Conservation (phyloP, 92 coral and sea anemone genomes). For the Paragorgia papillata region DNA sequence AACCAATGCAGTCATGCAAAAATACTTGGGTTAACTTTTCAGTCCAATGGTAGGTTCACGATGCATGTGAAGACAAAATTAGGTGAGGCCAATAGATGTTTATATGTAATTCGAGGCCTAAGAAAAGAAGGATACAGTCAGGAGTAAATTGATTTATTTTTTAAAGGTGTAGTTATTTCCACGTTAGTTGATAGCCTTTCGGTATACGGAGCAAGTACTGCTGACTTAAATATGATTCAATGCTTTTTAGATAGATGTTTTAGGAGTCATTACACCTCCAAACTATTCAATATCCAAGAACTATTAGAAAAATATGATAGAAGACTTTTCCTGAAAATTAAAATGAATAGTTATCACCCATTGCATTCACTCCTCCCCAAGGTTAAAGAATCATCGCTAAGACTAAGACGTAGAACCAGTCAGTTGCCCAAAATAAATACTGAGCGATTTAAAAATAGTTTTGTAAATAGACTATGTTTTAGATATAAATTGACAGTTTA, state of each 20-base stretch:
- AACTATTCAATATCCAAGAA: no score
- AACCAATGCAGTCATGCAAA: no score
- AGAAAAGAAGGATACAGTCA: no score
- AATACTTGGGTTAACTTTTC: slow-evolving; percentile 1
- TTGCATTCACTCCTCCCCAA: not conserved
- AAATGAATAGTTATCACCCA: not conserved
- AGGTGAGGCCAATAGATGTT: slow-evolving; percentile 31
- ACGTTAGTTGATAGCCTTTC: slow-evolving; percentile 36
- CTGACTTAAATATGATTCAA: slow-evolving; percentile 34
- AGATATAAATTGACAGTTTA: not conserved
- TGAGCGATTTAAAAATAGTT: slow-evolving; percentile 7
- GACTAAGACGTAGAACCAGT: not conserved
- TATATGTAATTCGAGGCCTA: slow-evolving; percentile 32
- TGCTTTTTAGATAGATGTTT: slow-evolving; percentile 31
- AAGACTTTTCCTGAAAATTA: slow-evolving; percentile 15
- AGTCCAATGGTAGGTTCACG: not conserved
- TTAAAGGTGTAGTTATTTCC: slow-evolving; percentile 37
- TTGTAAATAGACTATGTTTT: slow-evolving; percentile 5
- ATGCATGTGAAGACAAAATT: slow-evolving; percentile 13
- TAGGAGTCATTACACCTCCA: no score
- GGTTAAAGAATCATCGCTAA: not conserved
- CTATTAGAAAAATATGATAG: slow-evolving; percentile 33
- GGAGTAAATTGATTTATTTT: slow-evolving; percentile 7
- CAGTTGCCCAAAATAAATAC: not conserved
- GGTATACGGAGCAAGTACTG: no score